Percentiles rank a stretch among this genome's conserved stretches.
Conservation (phyloP, 1,140 invertebrate species). For the Alviniconcha marisindica region DNA sequence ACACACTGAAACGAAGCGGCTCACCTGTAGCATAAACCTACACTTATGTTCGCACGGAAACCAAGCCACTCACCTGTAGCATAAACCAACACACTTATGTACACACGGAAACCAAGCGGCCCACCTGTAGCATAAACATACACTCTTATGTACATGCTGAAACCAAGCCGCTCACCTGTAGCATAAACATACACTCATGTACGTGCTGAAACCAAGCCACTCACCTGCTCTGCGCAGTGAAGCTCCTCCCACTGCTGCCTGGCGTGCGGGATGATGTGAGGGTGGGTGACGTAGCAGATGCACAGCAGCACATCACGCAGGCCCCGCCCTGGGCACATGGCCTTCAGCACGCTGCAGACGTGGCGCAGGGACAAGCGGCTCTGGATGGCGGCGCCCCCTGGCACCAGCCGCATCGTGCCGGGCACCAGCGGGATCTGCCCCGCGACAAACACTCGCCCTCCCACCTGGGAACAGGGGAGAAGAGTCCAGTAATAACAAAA, state of each 20-base stretch:
- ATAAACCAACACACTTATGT: too few species aligned
- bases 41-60: too few species aligned
- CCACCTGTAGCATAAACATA: background rate
- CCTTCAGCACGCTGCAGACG: constrained; percentile 86
- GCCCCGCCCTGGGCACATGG: constrained; percentile 85
- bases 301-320: constrained; percentile 82
- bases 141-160: background rate
- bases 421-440: constrained; percentile 94
- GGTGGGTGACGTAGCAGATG: constrained; percentile 71
- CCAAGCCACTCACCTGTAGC: too few species aligned
- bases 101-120: too few species aligned
- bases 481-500: too few species aligned
- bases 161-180: background rate
- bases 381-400: constrained; percentile 85
- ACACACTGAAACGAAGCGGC: too few species aligned
- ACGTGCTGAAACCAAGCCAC: background rate
- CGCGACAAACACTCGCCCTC: constrained; percentile 89
- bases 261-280: constrained; percentile 62
- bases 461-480: constrained; percentile 83
- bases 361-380: constrained; percentile 89
- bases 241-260: constrained; percentile 75
- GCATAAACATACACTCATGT: background rate
- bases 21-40: too few species aligned
- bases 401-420: constrained; percentile 86
- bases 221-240: background rate